Evolutionary conservation across 2,113 vertebrate genomes (phyloP), one percentile per base, ranked within the genome.

Genomic region (Lutjanus erythropterus): DNA sequence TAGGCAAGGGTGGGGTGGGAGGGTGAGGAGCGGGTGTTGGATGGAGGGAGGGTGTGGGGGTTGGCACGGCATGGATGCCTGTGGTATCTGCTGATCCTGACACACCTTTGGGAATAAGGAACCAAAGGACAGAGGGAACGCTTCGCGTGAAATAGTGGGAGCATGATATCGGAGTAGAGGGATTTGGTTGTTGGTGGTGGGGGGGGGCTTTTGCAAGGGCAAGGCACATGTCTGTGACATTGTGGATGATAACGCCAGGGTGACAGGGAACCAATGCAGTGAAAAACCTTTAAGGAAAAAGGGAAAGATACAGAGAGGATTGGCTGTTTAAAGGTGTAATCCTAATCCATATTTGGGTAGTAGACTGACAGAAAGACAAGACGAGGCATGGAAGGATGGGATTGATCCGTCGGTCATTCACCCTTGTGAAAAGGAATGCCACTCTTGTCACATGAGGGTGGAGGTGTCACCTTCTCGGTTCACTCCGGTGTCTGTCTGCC

Each of bases 41-140:
- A 71, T 56, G 72, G 46, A 29, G 23, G 53, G 67, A n/a, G n/a
- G n/a, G n/a, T n/a, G n/a, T 21, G 53, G 68, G 29, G 50, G 41
- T 1, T 3, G 41, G 71, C 23, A 59, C 80, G 75, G 67, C 52
- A 46, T 27, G 68, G 76, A 79, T 76, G 87, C 79, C 86, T 87
- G 79, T 88, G 58, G 74, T 92, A 78, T 90, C 74, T 84, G 88
- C 77, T 78, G 83, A 85, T 86, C 81, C 83, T 82, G 92, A 92
- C 91, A 91, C 89, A 91, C 91, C 91, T 91, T 88, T 87, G 90
- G 92, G 88, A 87, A 91, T 91, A 78, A 71, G 59, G 84, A 86
- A 90, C 73, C 89, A 89, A 90, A 91, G 89, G 88, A 90, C 85
- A 78, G 74, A 71, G 44, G 59, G 74, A 85, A 80, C 19, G 62